Base-by-base conservation (phyloP, 1,140 invertebrate genomes). In the Ostrea edulis region DNA sequence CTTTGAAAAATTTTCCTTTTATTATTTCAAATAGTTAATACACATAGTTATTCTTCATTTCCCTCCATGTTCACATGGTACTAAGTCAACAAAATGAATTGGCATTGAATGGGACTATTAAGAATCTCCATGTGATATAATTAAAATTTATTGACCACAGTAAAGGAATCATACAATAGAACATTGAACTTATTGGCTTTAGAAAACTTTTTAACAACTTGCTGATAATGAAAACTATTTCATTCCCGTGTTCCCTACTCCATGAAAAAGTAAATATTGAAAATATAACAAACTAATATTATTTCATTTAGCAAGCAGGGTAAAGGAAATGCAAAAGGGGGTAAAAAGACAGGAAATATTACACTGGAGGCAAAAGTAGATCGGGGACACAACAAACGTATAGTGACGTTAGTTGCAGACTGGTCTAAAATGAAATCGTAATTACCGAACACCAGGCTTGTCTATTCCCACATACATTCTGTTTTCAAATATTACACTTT, bases 391-490 rank as follows among this genome's bases (percentile, higher is more conserved):
- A 83, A 83, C 44, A 53, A 83, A 83, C 20, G 82, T 53, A 22
- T 8, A 51, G 44, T 83, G 82, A 53, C 52, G 52, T 52, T 83
- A 54, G 82, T 25, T 83, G 82, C 82, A 83, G 82, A 51, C 82
- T 83, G 81, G 62, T 54, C 20, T 52, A 86, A 86, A 71, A 84
- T 35, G 5, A 87, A 84, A 89, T 51, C 52, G 62, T 53, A 62
- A 25, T 89, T 90, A 87, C 88, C 88, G 87, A 89, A 86, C 58
- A 86, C 89, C 85, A 44, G 86, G 89, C 85, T 85, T 88, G 86
- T 90, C 86, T 86, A 88, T 88, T 52, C 88, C 88, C 58, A 84
- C 88, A 82, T 89, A 87, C 86, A 87, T 89, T 89, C 88, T 89
- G 86, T 89, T 87, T 84, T 68, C 54, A 85, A 85, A 88, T 20